phyloP scores from a whole-genome alignment of 2,888 invertebrate species.

The Dicyrtoma fusca region DNA sequence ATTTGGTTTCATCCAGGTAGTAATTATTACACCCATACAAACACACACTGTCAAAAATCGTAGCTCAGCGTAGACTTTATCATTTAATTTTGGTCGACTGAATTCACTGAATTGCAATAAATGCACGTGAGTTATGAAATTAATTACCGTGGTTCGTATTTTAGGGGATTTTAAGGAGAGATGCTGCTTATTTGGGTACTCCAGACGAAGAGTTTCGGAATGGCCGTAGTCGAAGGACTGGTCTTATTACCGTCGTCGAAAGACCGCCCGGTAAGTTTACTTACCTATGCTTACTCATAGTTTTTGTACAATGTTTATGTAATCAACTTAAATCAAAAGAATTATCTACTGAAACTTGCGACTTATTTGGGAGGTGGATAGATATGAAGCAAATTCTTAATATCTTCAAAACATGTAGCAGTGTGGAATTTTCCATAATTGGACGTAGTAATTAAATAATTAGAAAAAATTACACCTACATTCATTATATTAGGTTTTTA shows the following conservation, averaged over 20 bases:
- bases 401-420: no score
- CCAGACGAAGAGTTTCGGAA: constrained; percentile 52
- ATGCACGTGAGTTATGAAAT: constrained; percentile 6
- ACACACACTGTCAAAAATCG: neutral
- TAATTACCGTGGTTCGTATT: constrained; percentile 21
- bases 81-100: neutral
- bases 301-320: no score
- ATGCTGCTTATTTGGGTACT: constrained; percentile 51
- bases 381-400: no score
- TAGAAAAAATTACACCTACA: no score
- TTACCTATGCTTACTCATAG: no score
- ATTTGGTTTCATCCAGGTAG: neutral
- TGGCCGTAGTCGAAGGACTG: constrained; percentile 67
- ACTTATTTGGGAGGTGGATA: no score
- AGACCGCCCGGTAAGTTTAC: constrained; percentile 77
- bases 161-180: constrained; percentile 54
- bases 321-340: no score
- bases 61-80: neutral
- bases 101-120: neutral
- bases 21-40: neutral
- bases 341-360: no score
- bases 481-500: no score
- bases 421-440: no score
- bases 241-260: constrained; percentile 83
- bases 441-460: no score